A percentile compares a stretch with the other conserved stretches of the same genome.
These are phyloP conservation scores for Amazona vittata DNA, from an alignment of 2,113 vertebrate species.

Conservation along the genomic window DNA sequence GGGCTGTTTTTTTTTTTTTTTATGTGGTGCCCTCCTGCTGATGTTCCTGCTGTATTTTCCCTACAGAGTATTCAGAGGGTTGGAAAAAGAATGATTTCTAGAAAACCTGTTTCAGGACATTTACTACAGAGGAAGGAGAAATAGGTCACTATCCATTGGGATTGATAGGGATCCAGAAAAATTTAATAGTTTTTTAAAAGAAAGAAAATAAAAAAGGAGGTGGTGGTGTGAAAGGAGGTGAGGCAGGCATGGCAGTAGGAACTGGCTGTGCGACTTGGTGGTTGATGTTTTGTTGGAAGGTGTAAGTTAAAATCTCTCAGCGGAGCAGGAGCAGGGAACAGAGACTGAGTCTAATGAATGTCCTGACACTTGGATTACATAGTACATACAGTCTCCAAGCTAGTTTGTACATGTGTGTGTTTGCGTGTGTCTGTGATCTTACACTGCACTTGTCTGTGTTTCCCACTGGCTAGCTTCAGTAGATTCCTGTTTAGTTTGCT, in stretches of 20 bases:
- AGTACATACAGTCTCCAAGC: neutral
- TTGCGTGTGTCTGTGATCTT: neutral
- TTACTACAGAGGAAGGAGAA: neutral
- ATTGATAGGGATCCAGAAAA: neutral
- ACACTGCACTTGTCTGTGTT: conserved; percentile 14
- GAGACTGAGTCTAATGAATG: neutral
- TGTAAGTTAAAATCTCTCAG: neutral
- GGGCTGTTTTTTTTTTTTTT: neutral
- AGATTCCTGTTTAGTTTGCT: conserved; percentile 3
- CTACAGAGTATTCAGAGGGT: neutral
- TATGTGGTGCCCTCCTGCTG: neutral
- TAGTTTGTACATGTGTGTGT: neutral
- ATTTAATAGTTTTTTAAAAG: neutral
- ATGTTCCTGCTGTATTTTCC: neutral
- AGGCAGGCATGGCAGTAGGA: neutral
- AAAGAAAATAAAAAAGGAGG: neutral
- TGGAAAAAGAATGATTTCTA: neutral
- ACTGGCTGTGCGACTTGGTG: neutral
- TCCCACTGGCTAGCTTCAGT: neutral
- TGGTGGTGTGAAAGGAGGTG: neutral
- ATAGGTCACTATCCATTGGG: neutral
- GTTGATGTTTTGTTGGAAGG: neutral
- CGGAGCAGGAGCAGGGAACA: neutral
- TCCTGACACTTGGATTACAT: neutral
- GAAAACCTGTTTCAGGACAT: neutral